Percentiles rank a stretch among this genome's conserved stretches.
Evolutionary conservation across 1,140 invertebrate genomes (phyloP).

Genomic region (Leptestheria dahalacensis): DNA sequence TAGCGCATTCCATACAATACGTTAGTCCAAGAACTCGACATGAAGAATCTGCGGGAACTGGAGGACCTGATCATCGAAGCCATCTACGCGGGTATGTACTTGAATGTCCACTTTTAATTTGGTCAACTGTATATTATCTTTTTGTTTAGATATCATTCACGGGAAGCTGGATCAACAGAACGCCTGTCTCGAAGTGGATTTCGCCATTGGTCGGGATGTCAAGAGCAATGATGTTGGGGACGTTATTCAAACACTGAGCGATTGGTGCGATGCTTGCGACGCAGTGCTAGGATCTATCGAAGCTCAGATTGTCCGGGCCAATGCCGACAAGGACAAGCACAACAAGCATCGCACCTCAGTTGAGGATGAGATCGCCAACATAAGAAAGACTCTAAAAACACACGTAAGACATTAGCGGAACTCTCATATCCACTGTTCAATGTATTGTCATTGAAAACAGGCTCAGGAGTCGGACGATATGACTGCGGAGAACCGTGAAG

Average conservation of each 20-base stretch:
- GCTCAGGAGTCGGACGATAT: slow-evolving; percentile 47
- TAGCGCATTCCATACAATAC: slow-evolving; percentile 73
- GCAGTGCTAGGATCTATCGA: slow-evolving; percentile 75
- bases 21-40: slow-evolving; percentile 70
- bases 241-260: slow-evolving; percentile 62
- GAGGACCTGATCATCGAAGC: slow-evolving; percentile 97
- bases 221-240: slow-evolving; percentile 55
- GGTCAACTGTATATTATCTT: neutral
- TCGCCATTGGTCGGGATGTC: slow-evolving; percentile 83
- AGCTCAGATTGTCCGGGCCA: slow-evolving; percentile 71
- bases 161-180: slow-evolving; percentile 93
- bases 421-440: neutral
- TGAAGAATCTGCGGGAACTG: slow-evolving; percentile 80
- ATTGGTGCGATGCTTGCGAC: slow-evolving; percentile 85
- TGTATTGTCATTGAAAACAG: no score
- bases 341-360: slow-evolving; percentile 64
- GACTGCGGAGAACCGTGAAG: slow-evolving; percentile 36
- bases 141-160: slow-evolving; percentile 68
- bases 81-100: slow-evolving; percentile 63
- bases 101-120: neutral
- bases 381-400: slow-evolving; percentile 65
- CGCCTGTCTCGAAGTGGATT: slow-evolving; percentile 82
- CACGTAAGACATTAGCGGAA: slow-evolving; percentile 3
- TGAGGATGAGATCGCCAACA: slow-evolving; percentile 66
- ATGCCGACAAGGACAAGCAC: slow-evolving; percentile 63